Evolutionary conservation across 2,888 invertebrate genomes (phyloP), one percentile per base, ranked within the genome.

Genomic region (Kuschelorhynchus macadamiae): DNA sequence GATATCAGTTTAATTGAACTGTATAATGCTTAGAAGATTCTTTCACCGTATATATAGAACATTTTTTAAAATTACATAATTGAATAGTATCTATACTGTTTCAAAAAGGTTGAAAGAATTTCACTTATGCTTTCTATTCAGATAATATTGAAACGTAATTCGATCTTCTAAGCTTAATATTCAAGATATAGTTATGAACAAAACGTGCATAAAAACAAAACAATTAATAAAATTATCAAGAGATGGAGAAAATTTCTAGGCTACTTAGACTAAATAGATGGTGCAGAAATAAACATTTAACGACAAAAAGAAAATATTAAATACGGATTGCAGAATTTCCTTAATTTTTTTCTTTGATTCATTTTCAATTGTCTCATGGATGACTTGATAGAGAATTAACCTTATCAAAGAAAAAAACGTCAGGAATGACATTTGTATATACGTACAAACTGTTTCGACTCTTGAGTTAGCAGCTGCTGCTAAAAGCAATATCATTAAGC

Each of bases 191-290:
- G n/a, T n/a, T 32, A 17, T 11, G 12, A 30, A 9, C 17, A 9
- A n/a, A 2, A 25, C 7, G 0, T 25, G 9, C 9, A 42, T 21
- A 66, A 59, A 55, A 50, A 44, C 52, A 30, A 9, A 25, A 36
- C 4, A 17, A 50, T 14, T 8, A 17, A 25, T 30, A 30, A 30
- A 30, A 30, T 30, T 30, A 7, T 30, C 4, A 30, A 7, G 30
- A 9, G 4, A 30, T 7, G 9, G 5, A 30, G 9, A 30, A 7
- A 30, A 7, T 7, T 50, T 30, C 14, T 30, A 12, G 25, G 44
- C 66, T 56, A 32, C 8, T 49, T 42, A 30, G 14, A 39, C 2
- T 52, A 25, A 67, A 20, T 32, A 36, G 33, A 30, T 25, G 60
- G 56, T 20, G 42, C 33, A 42, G 36, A 18, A 44, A 20, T 25